These are phyloP conservation scores for Cyclophora punctaria DNA, from an alignment of 2,888 invertebrate species.

Conservation along the genomic window DNA sequence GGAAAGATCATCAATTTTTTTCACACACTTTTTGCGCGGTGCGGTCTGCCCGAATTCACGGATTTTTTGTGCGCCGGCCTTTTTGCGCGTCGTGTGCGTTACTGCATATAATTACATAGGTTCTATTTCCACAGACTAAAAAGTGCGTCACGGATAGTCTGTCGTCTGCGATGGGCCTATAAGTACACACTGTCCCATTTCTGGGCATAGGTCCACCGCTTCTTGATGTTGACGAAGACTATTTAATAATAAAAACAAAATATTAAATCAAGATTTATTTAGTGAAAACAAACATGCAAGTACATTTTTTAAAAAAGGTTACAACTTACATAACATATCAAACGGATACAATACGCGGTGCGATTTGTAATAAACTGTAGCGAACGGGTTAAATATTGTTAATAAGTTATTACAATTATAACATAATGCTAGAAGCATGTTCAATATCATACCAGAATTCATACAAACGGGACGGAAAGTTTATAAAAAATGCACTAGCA, in stretches of 20 bases:
- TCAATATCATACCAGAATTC: conserved; percentile 15
- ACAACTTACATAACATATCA: conserved; percentile 14
- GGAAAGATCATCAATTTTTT: too few species aligned
- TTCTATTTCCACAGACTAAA: too few species aligned
- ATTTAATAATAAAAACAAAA: background rate
- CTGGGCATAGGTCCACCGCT: too few species aligned
- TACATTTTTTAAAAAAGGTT: conserved; percentile 50
- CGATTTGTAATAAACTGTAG: conserved; percentile 52
- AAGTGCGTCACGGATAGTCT: too few species aligned
- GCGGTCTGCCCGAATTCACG: too few species aligned
- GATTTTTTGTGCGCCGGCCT: too few species aligned
- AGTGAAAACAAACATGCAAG: conserved; percentile 69
- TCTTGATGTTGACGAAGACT: too few species aligned
- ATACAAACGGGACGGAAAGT: conserved; percentile 45
- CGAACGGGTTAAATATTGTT: conserved; percentile 49
- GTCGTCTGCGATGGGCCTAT: too few species aligned
- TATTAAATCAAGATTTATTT: conserved; percentile 52
- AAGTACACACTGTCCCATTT: too few species aligned
- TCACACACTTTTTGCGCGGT: too few species aligned
- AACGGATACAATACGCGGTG: conserved; percentile 37
- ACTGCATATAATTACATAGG: too few species aligned
- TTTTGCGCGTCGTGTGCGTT: too few species aligned
- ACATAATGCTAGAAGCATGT: conserved; percentile 37
- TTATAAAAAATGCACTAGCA: conserved; percentile 34
- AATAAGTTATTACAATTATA: conserved; percentile 33